Evolutionary conservation across 1,140 invertebrate genomes (phyloP).

Genomic region (Aphelenchoides fujianensis): DNA sequence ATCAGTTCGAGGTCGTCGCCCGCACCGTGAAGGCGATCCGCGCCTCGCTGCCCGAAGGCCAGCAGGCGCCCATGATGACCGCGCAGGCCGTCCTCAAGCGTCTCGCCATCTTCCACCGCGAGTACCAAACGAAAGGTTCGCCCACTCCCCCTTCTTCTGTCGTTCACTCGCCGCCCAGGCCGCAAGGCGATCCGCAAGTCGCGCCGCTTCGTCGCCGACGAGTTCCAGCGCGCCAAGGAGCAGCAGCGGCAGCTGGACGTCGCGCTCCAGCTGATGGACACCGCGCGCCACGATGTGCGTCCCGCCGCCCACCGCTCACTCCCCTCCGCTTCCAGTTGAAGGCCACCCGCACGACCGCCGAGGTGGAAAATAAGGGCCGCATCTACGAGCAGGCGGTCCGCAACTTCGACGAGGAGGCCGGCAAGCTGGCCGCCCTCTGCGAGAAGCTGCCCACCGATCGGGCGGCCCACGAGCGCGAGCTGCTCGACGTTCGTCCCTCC

Average conservation of each 20-base stretch:
- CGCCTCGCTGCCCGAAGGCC: not conserved
- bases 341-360: slow-evolving; percentile 11
- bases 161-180: not conserved
- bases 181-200: slow-evolving; percentile 25
- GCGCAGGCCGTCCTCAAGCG: slow-evolving; percentile 10
- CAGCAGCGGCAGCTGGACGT: slow-evolving; percentile 18
- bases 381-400: slow-evolving; percentile 28
- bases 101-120: slow-evolving; percentile 27
- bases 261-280: slow-evolving; percentile 26
- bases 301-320: not conserved
- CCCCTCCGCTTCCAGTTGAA: slow-evolving; percentile 20
- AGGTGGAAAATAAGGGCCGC: slow-evolving; percentile 23
- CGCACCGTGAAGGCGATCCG: slow-evolving; percentile 20
- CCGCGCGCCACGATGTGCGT: slow-evolving; percentile 25
- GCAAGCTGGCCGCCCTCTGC: slow-evolving; percentile 18
- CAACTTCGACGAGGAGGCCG: slow-evolving; percentile 28
- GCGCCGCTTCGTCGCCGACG: slow-evolving; percentile 27
- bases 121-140: slow-evolving; percentile 22
- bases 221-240: slow-evolving; percentile 12
- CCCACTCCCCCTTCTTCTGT: not conserved
- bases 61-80: not conserved
- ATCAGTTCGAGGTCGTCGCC: slow-evolving; percentile 30
- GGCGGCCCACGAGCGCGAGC: slow-evolving; percentile 15
- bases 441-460: not conserved
- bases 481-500: slow-evolving; percentile 26